Percentiles rank a stretch among this genome's conserved stretches.
Conservation (phyloP, 2,113 vertebrate genomes). For the Cyprinodon brontotheroides region DNA sequence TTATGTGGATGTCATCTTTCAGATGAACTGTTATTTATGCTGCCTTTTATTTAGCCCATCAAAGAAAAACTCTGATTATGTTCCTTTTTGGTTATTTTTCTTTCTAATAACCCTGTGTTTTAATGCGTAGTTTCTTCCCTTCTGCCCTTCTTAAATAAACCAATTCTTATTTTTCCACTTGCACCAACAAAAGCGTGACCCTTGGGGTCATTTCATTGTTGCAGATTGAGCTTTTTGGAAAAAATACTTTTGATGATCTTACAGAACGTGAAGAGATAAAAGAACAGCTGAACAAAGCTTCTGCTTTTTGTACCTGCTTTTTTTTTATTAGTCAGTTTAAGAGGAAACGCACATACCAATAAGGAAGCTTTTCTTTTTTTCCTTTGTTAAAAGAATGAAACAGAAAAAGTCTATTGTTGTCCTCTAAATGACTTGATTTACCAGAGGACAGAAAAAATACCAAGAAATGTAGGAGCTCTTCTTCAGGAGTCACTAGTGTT, state of each 20-base stretch:
- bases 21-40: conserved; percentile 10
- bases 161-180: conserved; percentile 14
- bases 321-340: conserved; percentile 17
- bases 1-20: neutral
- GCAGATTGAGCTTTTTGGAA: conserved; percentile 14
- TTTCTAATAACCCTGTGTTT: neutral
- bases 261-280: conserved; percentile 34
- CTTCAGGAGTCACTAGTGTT: no score
- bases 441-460: neutral
- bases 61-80: neutral
- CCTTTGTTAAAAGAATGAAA: conserved; percentile 52
- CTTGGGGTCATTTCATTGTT: conserved; percentile 31
- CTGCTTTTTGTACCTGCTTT: conserved; percentile 52
- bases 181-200: conserved; percentile 12
- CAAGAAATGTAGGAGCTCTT: neutral
- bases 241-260: conserved; percentile 55
- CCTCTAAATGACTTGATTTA: conserved; percentile 33
- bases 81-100: neutral
- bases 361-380: conserved; percentile 38
- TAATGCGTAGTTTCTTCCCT: conserved; percentile 30
- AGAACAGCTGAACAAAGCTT: conserved; percentile 35
- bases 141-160: conserved; percentile 10
- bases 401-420: conserved; percentile 43
- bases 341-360: conserved; percentile 54
- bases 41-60: neutral